These are phyloP conservation scores for Trichoplusia ni DNA, from an alignment of 1,140 invertebrate genomes.

Conservation along the genomic window DNA sequence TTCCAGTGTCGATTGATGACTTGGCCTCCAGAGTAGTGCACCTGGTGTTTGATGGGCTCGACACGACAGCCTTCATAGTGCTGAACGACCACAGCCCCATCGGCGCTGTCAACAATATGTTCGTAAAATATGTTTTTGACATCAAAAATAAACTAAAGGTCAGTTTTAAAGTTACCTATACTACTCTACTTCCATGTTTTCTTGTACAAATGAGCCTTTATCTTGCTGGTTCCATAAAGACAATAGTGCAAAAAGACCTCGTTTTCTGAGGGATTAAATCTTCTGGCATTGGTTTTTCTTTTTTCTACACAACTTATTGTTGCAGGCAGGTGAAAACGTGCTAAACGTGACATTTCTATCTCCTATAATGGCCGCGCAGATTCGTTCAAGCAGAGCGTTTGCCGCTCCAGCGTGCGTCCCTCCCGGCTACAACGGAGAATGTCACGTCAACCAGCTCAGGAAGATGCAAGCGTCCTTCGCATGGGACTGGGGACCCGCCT, in stretches of 20 bases:
- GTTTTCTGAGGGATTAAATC: too few relatives aligned
- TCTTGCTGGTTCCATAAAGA: too few relatives aligned
- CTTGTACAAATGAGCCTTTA: too few relatives aligned
- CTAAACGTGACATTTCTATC: conserved; percentile 89
- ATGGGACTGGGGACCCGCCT: conserved; percentile 99
- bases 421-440: conserved; percentile 93
- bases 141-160: conserved; percentile 86
- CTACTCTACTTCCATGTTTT: neutral
- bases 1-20: conserved; percentile 73
- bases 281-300: neutral
- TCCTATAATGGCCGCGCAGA: conserved; percentile 86
- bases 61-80: conserved; percentile 90
- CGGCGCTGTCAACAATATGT: conserved; percentile 93
- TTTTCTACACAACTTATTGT: conserved; percentile 17
- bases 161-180: conserved; percentile 14
- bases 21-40: conserved; percentile 65
- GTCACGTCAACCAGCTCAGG: conserved; percentile 95
- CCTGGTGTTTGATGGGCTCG: conserved; percentile 92
- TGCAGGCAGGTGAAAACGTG: conserved; percentile 84
- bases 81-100: conserved; percentile 86
- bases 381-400: conserved; percentile 83
- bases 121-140: conserved; percentile 90
- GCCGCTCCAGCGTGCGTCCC: conserved; percentile 92
- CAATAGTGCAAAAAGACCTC: too few relatives aligned
- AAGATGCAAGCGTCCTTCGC: conserved; percentile 98